Evolutionary conservation across 1,140 invertebrate species (phyloP).

Genomic region (Lordiphosa stackelbergi): DNA sequence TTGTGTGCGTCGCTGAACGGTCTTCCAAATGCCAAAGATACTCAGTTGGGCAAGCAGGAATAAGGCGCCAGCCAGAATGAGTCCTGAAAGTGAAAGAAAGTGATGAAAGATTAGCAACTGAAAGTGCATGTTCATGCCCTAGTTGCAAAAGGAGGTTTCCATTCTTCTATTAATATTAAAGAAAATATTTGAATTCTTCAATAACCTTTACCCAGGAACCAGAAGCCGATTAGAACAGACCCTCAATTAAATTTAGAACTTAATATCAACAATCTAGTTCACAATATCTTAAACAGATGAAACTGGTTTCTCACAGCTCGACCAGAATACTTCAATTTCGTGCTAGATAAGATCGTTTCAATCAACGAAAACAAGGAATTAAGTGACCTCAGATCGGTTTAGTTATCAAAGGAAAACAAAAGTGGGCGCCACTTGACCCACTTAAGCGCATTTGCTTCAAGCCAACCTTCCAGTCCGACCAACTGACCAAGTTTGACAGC

Average conservation of each 20-base stretch:
- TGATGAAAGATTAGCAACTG: too few relatives aligned
- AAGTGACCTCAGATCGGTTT: conserved; percentile 50
- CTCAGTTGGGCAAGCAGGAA: conserved; percentile 72
- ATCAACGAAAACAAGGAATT: conserved; percentile 41
- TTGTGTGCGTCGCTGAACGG: conserved; percentile 86
- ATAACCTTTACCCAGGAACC: too few relatives aligned
- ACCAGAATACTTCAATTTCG: conserved; percentile 10
- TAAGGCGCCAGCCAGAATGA: conserved; percentile 63
- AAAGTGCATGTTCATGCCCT: too few relatives aligned
- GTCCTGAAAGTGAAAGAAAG: conserved; percentile 38
- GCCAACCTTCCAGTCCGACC: conserved; percentile 32
- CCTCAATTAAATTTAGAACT: too few relatives aligned
- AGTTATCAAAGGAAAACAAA: conserved; percentile 71
- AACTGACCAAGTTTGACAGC: conserved; percentile 73
- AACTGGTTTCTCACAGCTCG: conserved; percentile 18
- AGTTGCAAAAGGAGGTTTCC: too few relatives aligned
- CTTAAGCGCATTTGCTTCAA: conserved; percentile 29
- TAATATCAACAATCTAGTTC: conserved; percentile 26
- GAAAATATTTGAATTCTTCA: too few relatives aligned
- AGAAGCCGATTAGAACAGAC: too few relatives aligned
- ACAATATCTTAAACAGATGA: conserved; percentile 16
- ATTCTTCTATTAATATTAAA: too few relatives aligned
- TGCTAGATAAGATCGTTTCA: conserved; percentile 33
- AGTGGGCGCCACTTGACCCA: conserved; percentile 70
- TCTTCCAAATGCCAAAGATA: conserved; percentile 75